Evolutionary conservation across 2,888 invertebrate species (phyloP).

Genomic region (Papilio elwesi): DNA sequence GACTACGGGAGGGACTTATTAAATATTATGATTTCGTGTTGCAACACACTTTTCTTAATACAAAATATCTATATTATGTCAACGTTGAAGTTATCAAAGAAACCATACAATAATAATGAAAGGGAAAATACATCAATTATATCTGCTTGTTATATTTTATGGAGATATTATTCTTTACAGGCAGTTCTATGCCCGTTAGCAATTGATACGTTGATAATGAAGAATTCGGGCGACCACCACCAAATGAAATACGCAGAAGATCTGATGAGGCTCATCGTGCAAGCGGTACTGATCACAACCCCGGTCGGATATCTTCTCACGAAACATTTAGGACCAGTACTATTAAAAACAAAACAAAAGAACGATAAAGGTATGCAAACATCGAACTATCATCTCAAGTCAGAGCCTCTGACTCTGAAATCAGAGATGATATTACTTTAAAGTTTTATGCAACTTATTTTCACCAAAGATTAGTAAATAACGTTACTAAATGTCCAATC

Average conservation of each 20-base stretch:
- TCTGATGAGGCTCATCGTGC: slow-evolving; percentile 62
- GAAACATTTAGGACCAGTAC: slow-evolving; percentile 63
- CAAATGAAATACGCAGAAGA: slow-evolving; percentile 64
- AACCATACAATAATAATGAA: too few species aligned
- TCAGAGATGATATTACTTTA: not conserved
- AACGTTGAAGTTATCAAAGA: too few species aligned
- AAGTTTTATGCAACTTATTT: not conserved
- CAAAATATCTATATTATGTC: too few species aligned
- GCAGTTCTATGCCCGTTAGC: slow-evolving; percentile 84
- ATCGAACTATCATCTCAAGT: too few species aligned
- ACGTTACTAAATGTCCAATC: too few species aligned
- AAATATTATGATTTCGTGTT: too few species aligned
- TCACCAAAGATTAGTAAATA: too few species aligned
- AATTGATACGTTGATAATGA: slow-evolving; percentile 69
- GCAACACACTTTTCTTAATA: too few species aligned
- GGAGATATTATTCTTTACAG: slow-evolving; percentile 60
- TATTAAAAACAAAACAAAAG: slow-evolving; percentile 57
- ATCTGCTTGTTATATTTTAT: too few species aligned
- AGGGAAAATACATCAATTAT: too few species aligned
- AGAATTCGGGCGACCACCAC: slow-evolving; percentile 48
- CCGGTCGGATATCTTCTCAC: slow-evolving; percentile 71
- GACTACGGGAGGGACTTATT: too few species aligned
- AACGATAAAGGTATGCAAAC: slow-evolving; percentile 49
- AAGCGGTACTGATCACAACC: slow-evolving; percentile 72
- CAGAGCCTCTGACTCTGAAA: too few species aligned